phyloP scores from a whole-genome alignment of 2,113 vertebrate genomes.

The Tragelaphus buxtoni region DNA sequence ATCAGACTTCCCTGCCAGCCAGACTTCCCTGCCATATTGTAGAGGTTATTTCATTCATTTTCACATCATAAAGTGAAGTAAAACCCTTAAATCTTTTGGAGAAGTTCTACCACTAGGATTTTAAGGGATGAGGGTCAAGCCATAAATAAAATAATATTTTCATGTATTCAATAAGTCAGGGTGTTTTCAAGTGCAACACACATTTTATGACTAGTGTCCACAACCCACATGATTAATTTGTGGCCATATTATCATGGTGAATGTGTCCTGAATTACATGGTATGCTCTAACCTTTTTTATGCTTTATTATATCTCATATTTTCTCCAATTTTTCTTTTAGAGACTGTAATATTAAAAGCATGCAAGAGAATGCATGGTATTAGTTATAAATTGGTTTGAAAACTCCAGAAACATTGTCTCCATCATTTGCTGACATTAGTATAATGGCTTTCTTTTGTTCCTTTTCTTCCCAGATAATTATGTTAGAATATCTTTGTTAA shows the following conservation, averaged over 20 bases:
- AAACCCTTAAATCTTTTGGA: neutral
- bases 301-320: neutral
- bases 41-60: neutral
- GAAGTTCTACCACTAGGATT: neutral
- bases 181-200: neutral
- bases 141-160: neutral
- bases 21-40: too few species aligned
- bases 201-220: neutral
- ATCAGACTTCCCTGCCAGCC: neutral
- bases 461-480: constrained; percentile 40
- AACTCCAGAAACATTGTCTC: constrained; percentile 36
- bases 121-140: neutral
- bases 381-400: constrained; percentile 45
- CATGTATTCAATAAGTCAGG: neutral
- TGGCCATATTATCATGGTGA: neutral
- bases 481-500: constrained; percentile 34
- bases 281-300: neutral
- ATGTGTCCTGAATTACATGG: neutral
- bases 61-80: neutral
- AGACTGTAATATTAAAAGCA: constrained; percentile 24
- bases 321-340: neutral
- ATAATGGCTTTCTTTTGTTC: constrained; percentile 44
- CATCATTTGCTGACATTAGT: constrained; percentile 24
- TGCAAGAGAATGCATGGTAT: neutral
- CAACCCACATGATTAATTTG: neutral